Evolutionary conservation across 2,888 invertebrate genomes (phyloP).

Genomic region (Sphaerophoria taeniata): DNA sequence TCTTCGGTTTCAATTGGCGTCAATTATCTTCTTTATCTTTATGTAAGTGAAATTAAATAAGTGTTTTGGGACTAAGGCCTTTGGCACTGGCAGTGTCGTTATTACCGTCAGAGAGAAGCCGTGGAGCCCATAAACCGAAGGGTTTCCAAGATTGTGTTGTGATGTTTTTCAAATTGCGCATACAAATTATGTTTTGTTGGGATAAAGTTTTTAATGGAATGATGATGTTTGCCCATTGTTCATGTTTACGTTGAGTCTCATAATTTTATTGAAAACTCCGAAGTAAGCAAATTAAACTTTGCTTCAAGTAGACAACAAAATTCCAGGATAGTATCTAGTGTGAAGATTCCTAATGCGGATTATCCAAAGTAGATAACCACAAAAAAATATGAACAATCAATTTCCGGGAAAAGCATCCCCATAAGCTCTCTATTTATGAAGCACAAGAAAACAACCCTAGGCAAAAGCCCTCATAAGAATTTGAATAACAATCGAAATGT

Average conservation of each 20-base stretch:
- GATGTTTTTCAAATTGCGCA: constrained; percentile 13
- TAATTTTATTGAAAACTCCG: not conserved
- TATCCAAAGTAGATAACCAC: constrained; percentile 40
- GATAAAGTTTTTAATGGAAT: constrained; percentile 11
- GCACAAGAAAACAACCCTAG: constrained; percentile 57
- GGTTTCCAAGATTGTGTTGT: constrained; percentile 38
- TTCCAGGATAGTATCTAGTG: not conserved
- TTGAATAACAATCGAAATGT: constrained; percentile 55
- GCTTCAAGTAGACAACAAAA: not conserved
- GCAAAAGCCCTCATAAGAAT: constrained; percentile 46
- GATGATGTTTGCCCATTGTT: constrained; percentile 14
- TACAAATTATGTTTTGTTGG: constrained; percentile 36
- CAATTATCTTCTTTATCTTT: constrained; percentile 72
- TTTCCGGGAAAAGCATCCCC: constrained; percentile 18
- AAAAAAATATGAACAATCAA: constrained; percentile 25
- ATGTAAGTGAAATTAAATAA: constrained; percentile 73
- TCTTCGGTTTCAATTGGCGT: constrained; percentile 54
- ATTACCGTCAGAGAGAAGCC: not conserved
- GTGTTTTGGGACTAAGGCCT: constrained; percentile 58
- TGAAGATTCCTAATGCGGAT: constrained; percentile 13
- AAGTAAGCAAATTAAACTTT: not conserved
- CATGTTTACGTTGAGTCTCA: not conserved
- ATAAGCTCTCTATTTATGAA: constrained; percentile 50
- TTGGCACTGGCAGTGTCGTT: not conserved
- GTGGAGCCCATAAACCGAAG: constrained; percentile 28